These are phyloP conservation scores for Pandemis cinnamomeana DNA, from an alignment of 2,888 invertebrate species.

Conservation along the genomic window DNA sequence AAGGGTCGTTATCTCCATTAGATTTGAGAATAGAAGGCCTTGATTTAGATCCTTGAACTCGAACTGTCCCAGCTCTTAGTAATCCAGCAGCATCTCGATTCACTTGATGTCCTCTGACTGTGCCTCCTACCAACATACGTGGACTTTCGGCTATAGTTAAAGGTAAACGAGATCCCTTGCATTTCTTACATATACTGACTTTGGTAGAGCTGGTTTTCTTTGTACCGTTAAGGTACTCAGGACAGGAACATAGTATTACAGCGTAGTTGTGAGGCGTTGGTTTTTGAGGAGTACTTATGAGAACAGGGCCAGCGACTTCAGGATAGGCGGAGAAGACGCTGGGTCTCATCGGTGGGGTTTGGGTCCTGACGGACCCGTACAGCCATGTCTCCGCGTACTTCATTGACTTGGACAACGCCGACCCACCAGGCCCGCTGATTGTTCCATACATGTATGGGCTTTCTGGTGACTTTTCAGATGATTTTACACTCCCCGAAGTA, in stretches of 20 bases:
- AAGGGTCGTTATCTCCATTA: conserved; percentile 87
- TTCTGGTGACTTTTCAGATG: conserved; percentile 78
- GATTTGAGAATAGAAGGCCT: conserved; percentile 88
- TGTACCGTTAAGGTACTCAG: conserved; percentile 91
- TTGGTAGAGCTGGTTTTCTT: conserved; percentile 89
- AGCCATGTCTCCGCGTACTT: conserved; percentile 94
- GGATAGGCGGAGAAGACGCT: conserved; percentile 80
- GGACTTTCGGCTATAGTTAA: conserved; percentile 86
- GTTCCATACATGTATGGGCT: conserved; percentile 80
- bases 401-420: conserved; percentile 92
- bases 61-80: conserved; percentile 86
- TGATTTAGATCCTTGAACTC: conserved; percentile 84
- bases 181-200: conserved; percentile 92
- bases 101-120: conserved; percentile 84
- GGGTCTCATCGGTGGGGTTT: conserved; percentile 76
- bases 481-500: conserved; percentile 75
- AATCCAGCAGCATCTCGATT: conserved; percentile 75
- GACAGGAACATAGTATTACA: conserved; percentile 91
- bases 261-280: conserved; percentile 86
- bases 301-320: conserved; percentile 76
- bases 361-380: conserved; percentile 89
- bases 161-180: conserved; percentile 91
- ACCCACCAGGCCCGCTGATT: conserved; percentile 86
- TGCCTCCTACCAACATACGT: conserved; percentile 83
- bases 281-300: conserved; percentile 83